Base-by-base conservation (phyloP, 2,113 vertebrate species). In the Nestor notabilis region DNA sequence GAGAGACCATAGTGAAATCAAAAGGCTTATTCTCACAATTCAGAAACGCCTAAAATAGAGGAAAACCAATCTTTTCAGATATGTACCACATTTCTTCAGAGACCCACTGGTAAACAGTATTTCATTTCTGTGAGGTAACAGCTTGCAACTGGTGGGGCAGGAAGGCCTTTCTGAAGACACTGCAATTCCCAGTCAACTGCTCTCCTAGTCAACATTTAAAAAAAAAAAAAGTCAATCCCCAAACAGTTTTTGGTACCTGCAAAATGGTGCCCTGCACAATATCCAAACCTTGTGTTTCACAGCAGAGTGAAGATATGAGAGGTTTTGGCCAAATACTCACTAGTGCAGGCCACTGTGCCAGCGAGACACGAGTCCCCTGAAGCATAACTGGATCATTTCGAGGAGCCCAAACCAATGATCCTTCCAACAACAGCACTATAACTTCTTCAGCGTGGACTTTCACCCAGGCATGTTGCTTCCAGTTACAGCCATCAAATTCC, bases 371-470 rank as follows among this genome's bases (percentile, higher is more conserved):
- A 74, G 97, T 94, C 16, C 97, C 98, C 66, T 98, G 98, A 5
- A 98, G 90, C 46, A 97, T 61, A 60, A 98, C 71, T 1, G 98
- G 97, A 43, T 99, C 98, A 28, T 85, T 99, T 68, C 98, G 97
- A 91, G 97, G 98, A 85, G 98, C 99, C 99, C 99, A 99, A 80
- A 99, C 99, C 25, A 99, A 97, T 7, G 99, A 98, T 18, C 98
- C 99, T 98, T 99, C 99, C 83, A 99, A 97, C 90, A 99, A 89
- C 93, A 99, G 97, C 20, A 99, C 99, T 96, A 99, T 99, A 77
- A 99, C 99, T 83, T 99, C 98, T 66, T 99, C 99, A 56, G 99
- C 99, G 58, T 99, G 99, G 91, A 99, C 98, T 97, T 99, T 99
- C 93, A 99, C 99, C 99, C 99, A 99, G 8, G 99, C 99, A 44